A percentile compares a stretch with the other conserved stretches of the same genome.
phyloP scores from a whole-genome alignment of 1,140 invertebrate genomes.

The Scaptomyza hsui region DNA sequence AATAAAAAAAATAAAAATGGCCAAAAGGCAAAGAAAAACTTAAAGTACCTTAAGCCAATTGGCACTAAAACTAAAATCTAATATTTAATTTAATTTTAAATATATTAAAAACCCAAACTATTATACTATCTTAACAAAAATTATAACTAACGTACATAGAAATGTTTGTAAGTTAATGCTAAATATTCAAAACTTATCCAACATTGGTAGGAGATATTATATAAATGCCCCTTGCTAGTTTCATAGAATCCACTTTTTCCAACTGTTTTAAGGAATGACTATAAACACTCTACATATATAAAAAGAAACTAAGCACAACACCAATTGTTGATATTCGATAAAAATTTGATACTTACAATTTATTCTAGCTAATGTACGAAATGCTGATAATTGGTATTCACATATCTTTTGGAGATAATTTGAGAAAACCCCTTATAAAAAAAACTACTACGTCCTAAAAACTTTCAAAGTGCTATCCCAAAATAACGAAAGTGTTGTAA shows the following conservation, averaged over 20 bases:
- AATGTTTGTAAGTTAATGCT: slow-evolving; percentile 14
- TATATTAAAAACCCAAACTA: slow-evolving; percentile 23
- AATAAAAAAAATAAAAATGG: slow-evolving; percentile 38
- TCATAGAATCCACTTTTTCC: slow-evolving; percentile 44
- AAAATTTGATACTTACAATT: slow-evolving; percentile 62
- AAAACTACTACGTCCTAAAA: slow-evolving; percentile 38
- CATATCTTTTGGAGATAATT: slow-evolving; percentile 73
- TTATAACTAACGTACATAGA: slow-evolving; percentile 51
- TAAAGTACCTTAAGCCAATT: slow-evolving; percentile 83
- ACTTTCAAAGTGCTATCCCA: slow-evolving; percentile 62
- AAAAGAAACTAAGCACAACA: slow-evolving; percentile 52
- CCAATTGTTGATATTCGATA: slow-evolving; percentile 76
- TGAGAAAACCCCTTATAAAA: slow-evolving; percentile 35
- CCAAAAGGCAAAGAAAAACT: slow-evolving; percentile 71
- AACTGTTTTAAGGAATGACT: slow-evolving; percentile 41
- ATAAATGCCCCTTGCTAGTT: slow-evolving; percentile 58
- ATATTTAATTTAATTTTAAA: slow-evolving; percentile 56
- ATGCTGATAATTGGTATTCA: slow-evolving; percentile 64
- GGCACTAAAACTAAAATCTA: slow-evolving; percentile 80
- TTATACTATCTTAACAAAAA: slow-evolving; percentile 31
- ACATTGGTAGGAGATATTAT: slow-evolving; percentile 10
- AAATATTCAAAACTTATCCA: slow-evolving; percentile 13
- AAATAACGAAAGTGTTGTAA: slow-evolving; percentile 27
- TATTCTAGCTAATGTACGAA: slow-evolving; percentile 34
- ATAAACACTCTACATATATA: slow-evolving; percentile 33